Base-by-base conservation (phyloP, 2,888 invertebrate species). In the Allophyes oxyacanthae region DNA sequence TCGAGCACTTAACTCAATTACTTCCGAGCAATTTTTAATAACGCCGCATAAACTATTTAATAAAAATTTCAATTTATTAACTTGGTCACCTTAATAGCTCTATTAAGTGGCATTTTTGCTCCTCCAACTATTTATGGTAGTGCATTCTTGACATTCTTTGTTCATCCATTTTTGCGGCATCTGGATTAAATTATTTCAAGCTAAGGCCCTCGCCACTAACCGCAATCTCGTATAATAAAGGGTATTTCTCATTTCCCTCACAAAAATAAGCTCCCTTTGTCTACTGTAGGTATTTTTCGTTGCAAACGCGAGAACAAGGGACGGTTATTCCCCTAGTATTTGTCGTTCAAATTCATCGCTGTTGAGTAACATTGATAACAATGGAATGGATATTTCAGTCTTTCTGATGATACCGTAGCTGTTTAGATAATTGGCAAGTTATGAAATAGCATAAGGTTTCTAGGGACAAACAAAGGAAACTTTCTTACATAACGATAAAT, bases 131-230 rank as follows among this genome's bases (percentile, higher is more conserved):
- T 60, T 56, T 51, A 40, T 45, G 25, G 26, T 25, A 37, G 26
- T 62, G 59, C 62, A 62, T 71, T 64, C 54, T 59, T 33, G 36
- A 42, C 37, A 13, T 5, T 45, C 11, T 30, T 14, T 28, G 36
- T 37, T 30, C 11, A 34, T 36, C 43, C 37, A 61, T 40, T 36
- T n/a, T 36, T 45, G 56, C 7, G 61, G 69, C 60, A 61, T 67
- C 69, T 65, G 64, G 68, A 71, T 81, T 77, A 77, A 77, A 76
- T 82, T 78, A 76, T 80, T 72, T 72, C 51, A 64, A 66, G 44
- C 50, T 49, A 72, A 60, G 45, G 50, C 38, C 54, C 48, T 34
- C 28, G 28, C 8, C n/a, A 30, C 50, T 25, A 48, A 9, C 49
- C 69, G 62, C 68, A 64, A 72, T 77, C 67, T 61, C 45, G 55